Base-by-base conservation (phyloP, 2,113 vertebrate species). In the Pandion haliaetus region DNA sequence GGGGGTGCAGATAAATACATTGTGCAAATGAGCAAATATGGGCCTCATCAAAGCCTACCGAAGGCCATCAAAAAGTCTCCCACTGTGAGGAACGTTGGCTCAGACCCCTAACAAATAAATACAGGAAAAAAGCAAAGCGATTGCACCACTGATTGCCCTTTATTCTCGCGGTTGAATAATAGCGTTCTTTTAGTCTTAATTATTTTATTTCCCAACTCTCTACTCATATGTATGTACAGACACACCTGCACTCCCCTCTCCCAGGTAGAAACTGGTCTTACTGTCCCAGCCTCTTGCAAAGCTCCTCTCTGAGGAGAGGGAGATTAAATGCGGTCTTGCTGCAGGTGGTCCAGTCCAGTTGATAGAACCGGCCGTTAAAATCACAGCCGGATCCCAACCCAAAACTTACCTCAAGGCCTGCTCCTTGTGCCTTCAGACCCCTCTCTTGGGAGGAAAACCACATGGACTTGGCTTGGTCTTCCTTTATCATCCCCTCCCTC, bases 41-140 rank as follows among this genome's bases (percentile, higher is more conserved):
- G 86, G 77, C 52, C 83, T 95, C 88, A 95, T 95, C 95, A 97
- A 91, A 92, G 86, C 91, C 44, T 87, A 61, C 81, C 0, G 1
- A 94, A 82, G 54, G 78, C 81, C 73, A 92, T 97, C 86, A 95
- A 76, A 76, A 96, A 92, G 72, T 54, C 73, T 91, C 96, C 88
- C 54, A 82, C 93, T 93, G 95, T 52, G 95, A 92, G 50, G 40
- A 86, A 49, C 1, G 1, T 66, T 95, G 11, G 6, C 83, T 91
- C 70, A 95, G 81, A 76, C 76, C 95, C 81, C 54, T 91, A 87
- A 95, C 93, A 96, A 94, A 95, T 87, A 96, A 95, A 95, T 69
- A 70, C 40, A 54, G 29, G 20, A 38, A 24, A 69, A 94, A 91
- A 80, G 58, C 66, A 42, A 65, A 80, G 74, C 49, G n/a, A 45